A percentile compares a stretch with the other conserved stretches of the same genome.
Conservation (phyloP, 2,888 invertebrate genomes). For the Tenthredo amoena region DNA sequence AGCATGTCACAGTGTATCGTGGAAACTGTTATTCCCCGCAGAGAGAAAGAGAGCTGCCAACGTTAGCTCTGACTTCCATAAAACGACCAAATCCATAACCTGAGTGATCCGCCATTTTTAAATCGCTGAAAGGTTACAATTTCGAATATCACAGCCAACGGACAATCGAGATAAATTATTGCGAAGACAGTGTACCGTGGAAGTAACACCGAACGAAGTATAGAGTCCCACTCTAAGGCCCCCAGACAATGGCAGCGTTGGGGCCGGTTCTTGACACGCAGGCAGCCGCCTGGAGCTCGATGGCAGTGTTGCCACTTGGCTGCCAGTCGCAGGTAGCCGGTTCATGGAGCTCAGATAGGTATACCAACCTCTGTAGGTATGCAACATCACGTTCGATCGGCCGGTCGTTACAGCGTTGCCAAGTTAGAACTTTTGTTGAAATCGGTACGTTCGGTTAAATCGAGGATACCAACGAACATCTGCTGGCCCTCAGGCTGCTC, state of each 20-base stretch:
- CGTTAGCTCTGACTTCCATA: neutral
- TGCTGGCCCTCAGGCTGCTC: conserved; percentile 73
- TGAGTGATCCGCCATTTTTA: neutral
- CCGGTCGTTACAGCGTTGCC: conserved; percentile 61
- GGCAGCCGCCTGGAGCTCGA: conserved; percentile 56
- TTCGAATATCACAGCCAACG: neutral
- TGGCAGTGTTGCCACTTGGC: conserved; percentile 56
- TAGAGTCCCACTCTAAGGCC: conserved; percentile 54
- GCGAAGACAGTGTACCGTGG: neutral
- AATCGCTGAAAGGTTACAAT: neutral
- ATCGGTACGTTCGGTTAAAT: neutral
- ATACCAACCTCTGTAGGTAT: conserved; percentile 2
- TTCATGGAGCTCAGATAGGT: conserved; percentile 17
- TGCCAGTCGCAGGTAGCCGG: conserved; percentile 39
- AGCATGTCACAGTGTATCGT: neutral
- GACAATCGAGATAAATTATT: neutral
- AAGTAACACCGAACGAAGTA: conserved; percentile 34
- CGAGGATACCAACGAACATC: conserved; percentile 69
- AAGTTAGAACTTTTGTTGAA: neutral
- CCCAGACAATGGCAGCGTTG: conserved; percentile 74
- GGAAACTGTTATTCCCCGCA: neutral
- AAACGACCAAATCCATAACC: neutral
- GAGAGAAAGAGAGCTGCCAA: neutral
- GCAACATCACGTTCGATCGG: conserved; percentile 2
- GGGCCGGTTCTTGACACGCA: conserved; percentile 75